Evolutionary conservation across 1,140 invertebrate species (phyloP), one percentile per base, ranked within the genome.

Genomic region (Drosophila busckii): DNA sequence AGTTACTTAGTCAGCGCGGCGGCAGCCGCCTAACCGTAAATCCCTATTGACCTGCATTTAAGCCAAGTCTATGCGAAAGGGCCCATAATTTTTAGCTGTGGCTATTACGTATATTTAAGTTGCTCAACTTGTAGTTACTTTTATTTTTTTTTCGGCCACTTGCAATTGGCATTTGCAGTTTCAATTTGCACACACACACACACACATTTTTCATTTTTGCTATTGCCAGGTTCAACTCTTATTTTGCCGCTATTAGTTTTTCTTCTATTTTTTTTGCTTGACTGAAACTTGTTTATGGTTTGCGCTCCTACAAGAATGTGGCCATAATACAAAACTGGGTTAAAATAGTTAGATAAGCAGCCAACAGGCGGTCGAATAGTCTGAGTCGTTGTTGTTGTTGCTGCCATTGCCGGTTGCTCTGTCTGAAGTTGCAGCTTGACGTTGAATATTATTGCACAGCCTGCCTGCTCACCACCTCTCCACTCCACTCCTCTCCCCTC

Each of bases 291-390:
- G 63, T 66, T 66, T 66, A 62, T 62, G 59, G 58, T 28, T 56
- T 49, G 59, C 25, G 44, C 59, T 66, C 63, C 59, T 66, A 62
- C 45, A 66, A 66, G 58, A 62, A 62, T 66, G 58, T 66, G 63
- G 58, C 52, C 52, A 66, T 62, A 55, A 40, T 52, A 49, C 35
- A 63, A 66, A 62, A 62, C 58, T 65, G 62, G 62, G 62, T 65
- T 65, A 65, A 65, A 65, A 65, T 65, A 42, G 62, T 65, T 65
- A 65, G 49, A 65, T 56, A 65, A 60, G 34, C 62, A 34, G 44
- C 35, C 34, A 53, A 46, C 61, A 29, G 56, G 56, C 56, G 40
- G 38, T 38, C 40, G 34, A 32, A 32, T 48, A 48, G 23, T 16
- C 1, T 49, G 45, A 9, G 17, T 12, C 48, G 48, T 41, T 19